phyloP scores from a whole-genome alignment of 2,113 vertebrate species.

The Platysteira castanea region DNA sequence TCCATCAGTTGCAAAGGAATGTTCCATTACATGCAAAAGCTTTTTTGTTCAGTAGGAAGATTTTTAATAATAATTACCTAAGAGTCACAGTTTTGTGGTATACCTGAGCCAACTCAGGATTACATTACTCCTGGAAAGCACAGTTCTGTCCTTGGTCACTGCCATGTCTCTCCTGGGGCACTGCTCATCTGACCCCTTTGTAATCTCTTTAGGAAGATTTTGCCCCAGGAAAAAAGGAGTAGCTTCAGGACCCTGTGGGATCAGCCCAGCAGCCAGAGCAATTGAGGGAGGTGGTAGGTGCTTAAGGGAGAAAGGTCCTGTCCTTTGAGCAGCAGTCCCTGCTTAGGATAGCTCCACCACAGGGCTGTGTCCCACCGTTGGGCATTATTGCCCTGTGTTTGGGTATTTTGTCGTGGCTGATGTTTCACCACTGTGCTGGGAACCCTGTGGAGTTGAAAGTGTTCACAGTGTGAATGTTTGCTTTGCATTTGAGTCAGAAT shows the following conservation, averaged over 20 bases:
- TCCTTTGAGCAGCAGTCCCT: not conserved
- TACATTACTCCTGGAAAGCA: not conserved
- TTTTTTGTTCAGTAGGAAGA: not conserved
- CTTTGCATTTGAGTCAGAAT: not conserved
- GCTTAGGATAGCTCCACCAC: not conserved
- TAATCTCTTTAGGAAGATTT: not conserved
- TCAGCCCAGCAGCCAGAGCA: not conserved
- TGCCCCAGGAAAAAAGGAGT: not conserved
- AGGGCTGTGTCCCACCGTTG: not conserved
- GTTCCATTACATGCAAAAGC: not conserved
- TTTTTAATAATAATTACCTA: not conserved
- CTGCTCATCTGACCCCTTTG: not conserved
- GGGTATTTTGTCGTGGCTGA: accelerated
- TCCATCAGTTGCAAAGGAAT: not conserved
- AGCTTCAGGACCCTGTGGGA: not conserved
- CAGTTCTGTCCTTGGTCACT: not conserved
- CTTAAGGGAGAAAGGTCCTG: not conserved
- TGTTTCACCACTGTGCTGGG: not conserved
- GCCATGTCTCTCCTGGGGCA: not conserved
- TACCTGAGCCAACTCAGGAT: not conserved
- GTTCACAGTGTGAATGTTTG: not conserved
- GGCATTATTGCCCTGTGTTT: accelerated
- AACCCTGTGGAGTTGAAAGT: not conserved
- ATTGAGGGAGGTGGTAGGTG: not conserved
- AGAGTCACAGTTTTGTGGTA: not conserved